Evolutionary conservation across 35 echinoderm and acorn worm genomes (phyloP).

Genomic region (Patiria miniata): DNA sequence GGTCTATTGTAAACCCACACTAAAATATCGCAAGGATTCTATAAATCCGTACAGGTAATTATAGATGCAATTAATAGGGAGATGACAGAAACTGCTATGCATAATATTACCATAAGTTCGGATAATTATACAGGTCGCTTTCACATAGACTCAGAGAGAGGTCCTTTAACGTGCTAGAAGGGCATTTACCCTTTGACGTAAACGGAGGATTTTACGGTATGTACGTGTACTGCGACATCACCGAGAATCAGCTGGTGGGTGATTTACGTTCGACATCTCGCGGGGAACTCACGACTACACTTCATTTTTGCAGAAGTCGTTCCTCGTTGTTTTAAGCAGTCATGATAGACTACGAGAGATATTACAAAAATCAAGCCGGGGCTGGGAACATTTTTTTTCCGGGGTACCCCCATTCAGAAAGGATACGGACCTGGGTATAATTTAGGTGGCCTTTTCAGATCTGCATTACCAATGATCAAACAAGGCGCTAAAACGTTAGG

Average conservation of each 20-base stretch:
- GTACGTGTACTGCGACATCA: slow-evolving; percentile 57
- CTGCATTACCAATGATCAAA: slow-evolving; percentile 37
- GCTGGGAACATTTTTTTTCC: slow-evolving; percentile 5
- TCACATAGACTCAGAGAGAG: not conserved
- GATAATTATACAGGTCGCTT: not conserved
- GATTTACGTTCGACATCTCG: slow-evolving; percentile 4
- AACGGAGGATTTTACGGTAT: slow-evolving; percentile 53
- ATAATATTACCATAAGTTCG: too few species aligned
- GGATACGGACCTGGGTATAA: slow-evolving; percentile 68
- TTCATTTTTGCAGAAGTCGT: slow-evolving; percentile 64
- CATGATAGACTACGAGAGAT: not conserved
- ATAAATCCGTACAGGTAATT: slow-evolving; percentile 28
- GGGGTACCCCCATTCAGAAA: slow-evolving; percentile 38
- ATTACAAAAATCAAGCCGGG: slow-evolving; percentile 29
- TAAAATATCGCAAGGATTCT: slow-evolving; percentile 49
- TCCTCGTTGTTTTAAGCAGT: slow-evolving; percentile 33
- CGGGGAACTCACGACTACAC: slow-evolving; percentile 43
- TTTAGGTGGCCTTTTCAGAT: slow-evolving; percentile 62
- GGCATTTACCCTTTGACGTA: slow-evolving; percentile 39
- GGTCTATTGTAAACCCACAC: not conserved
- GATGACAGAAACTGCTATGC: too few species aligned
- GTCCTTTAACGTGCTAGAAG: not conserved
- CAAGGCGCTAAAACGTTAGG: slow-evolving; percentile 55
- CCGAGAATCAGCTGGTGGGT: slow-evolving; percentile 42
- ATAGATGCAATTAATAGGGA: slow-evolving; percentile 18